A percentile compares a stretch with the other conserved stretches of the same genome.
Evolutionary conservation across 2,888 invertebrate genomes (phyloP).

Genomic region (Kryphioiulus occultus): DNA sequence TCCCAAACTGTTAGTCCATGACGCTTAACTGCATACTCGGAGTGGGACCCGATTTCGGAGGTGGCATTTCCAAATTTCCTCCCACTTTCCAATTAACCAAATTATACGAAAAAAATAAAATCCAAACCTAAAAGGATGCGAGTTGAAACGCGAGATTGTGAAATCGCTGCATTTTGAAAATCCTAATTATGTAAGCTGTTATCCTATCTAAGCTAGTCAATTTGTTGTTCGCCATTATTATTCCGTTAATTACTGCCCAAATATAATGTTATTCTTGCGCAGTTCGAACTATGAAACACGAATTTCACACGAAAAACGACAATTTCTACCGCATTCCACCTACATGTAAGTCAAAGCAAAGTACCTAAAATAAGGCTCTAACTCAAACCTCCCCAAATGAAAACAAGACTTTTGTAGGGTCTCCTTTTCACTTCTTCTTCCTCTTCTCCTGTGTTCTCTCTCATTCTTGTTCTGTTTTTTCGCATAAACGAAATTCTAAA

Average conservation of each 20-base stretch:
- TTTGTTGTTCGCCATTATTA: conserved; percentile 29
- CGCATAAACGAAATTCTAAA: background rate
- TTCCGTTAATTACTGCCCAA: conserved; percentile 39
- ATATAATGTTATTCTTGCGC: conserved; percentile 40
- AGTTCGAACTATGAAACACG: background rate
- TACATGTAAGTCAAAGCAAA: too few relatives aligned
- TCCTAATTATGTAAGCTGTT: conserved; percentile 38
- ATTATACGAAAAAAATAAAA: conserved; percentile 2
- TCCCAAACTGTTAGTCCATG: too few relatives aligned
- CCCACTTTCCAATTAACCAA: background rate
- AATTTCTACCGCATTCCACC: background rate
- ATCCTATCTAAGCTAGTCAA: conserved; percentile 40
- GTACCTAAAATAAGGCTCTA: background rate
- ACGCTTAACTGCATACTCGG: too few relatives aligned
- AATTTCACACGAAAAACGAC: conserved; percentile 39
- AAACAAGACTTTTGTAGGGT: conserved; percentile 21
- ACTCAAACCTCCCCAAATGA: background rate
- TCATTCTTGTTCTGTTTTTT: background rate
- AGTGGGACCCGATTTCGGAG: too few relatives aligned
- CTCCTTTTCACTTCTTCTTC: conserved; percentile 3
- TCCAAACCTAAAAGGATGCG: background rate
- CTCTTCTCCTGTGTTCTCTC: background rate
- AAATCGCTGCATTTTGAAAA: conserved; percentile 36
- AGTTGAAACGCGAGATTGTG: background rate
- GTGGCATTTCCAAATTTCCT: background rate